These are phyloP conservation scores for Trichopria drosophilae DNA, from an alignment of 2,888 invertebrate genomes.

Conservation along the genomic window DNA sequence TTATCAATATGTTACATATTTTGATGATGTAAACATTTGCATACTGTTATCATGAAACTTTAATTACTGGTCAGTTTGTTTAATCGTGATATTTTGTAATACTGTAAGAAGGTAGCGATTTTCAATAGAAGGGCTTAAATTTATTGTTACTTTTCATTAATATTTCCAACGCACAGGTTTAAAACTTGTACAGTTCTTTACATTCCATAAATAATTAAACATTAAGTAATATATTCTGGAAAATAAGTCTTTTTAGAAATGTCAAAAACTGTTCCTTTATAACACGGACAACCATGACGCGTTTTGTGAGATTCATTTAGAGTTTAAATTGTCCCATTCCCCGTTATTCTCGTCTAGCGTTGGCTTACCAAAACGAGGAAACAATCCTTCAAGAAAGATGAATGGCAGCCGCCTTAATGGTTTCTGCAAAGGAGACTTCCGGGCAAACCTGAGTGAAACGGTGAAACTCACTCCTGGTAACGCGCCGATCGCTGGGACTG, in stretches of 20 bases:
- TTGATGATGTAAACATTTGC: too few species aligned
- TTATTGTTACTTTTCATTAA: too few species aligned
- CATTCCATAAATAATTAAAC: too few species aligned
- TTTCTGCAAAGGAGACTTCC: conserved; percentile 21
- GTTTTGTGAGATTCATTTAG: conserved; percentile 32
- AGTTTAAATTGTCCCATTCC: conserved; percentile 26
- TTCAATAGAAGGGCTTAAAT: too few species aligned
- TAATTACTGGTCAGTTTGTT: too few species aligned
- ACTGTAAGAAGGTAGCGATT: too few species aligned
- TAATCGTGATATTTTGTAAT: too few species aligned
- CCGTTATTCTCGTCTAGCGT: background rate
- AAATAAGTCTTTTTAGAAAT: conserved; percentile 17
- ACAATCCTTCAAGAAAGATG: conserved; percentile 34
- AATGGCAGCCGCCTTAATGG: conserved; percentile 34
- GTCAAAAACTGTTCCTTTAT: conserved; percentile 35
- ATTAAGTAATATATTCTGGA: conserved; percentile 1
- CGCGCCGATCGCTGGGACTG: conserved; percentile 6
- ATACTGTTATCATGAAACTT: too few species aligned
- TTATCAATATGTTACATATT: too few species aligned
- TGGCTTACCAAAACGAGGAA: conserved; percentile 25
- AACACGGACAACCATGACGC: too few species aligned
- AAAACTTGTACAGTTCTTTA: too few species aligned
- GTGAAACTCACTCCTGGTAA: conserved; percentile 11
- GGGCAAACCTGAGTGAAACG: conserved; percentile 11
- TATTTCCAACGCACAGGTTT: too few species aligned